These are phyloP conservation scores for fruit fly (Drosophila melanogaster) DNA, from an alignment of 1,140 invertebrate species.

Conservation along the genomic window DNA sequence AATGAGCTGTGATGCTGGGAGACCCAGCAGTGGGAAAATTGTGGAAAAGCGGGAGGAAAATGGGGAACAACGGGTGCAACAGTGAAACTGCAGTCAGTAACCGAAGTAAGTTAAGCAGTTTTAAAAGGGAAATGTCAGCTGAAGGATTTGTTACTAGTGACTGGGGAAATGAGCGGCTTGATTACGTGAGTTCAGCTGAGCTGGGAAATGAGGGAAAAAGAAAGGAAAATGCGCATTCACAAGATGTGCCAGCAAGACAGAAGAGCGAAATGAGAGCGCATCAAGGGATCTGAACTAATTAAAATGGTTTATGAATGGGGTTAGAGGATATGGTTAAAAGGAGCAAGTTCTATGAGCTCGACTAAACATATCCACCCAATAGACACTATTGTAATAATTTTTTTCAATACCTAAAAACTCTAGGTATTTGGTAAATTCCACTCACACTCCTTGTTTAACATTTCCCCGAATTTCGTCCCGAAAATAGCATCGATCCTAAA, in stretches of 20 bases:
- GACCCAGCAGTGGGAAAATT: slow-evolving; percentile 23
- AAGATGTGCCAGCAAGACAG: slow-evolving; percentile 3
- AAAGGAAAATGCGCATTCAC: slow-evolving; percentile 15
- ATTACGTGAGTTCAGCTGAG: slow-evolving; percentile 44
- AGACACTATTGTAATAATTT: too few relatives aligned
- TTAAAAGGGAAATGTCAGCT: slow-evolving; percentile 51
- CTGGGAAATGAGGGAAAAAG: slow-evolving; percentile 16
- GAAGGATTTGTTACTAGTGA: slow-evolving; percentile 54
- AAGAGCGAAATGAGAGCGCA: slow-evolving; percentile 2
- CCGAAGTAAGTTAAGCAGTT: slow-evolving; percentile 53
- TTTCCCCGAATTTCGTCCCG: not conserved
- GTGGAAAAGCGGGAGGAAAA: not conserved
- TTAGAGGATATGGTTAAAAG: not conserved
- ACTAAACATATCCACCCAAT: too few relatives aligned
- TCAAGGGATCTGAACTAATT: slow-evolving; percentile 1
- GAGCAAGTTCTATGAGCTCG: not conserved
- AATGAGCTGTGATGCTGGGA: slow-evolving; percentile 67
- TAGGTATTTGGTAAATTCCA: too few relatives aligned
- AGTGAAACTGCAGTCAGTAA: slow-evolving; percentile 24
- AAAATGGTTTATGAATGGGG: slow-evolving; percentile 8
- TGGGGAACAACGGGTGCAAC: not conserved
- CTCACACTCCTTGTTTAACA: not conserved
- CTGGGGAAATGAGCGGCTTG: slow-evolving; percentile 53
- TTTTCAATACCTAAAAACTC: too few relatives aligned
- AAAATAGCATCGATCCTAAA: not conserved